These are phyloP conservation scores for Hirtodrosophila confusa DNA, from an alignment of 2,888 invertebrate species.

Conservation along the genomic window DNA sequence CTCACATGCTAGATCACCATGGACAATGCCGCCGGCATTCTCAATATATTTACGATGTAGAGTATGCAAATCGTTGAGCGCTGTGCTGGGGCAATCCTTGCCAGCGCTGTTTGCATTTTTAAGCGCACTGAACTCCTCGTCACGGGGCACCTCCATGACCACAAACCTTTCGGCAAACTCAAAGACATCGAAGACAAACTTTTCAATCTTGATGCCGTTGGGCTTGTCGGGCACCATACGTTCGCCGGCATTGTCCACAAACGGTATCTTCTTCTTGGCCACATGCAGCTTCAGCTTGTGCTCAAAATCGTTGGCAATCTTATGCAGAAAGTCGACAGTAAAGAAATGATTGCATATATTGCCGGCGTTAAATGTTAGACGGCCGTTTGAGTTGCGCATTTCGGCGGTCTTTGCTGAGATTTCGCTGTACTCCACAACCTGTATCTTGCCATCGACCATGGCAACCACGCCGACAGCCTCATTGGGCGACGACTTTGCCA, in stretches of 20 bases:
- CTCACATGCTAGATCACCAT: conserved; percentile 89
- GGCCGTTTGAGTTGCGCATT: conserved; percentile 90
- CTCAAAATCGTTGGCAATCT: conserved; percentile 90
- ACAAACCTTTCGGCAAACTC: conserved; percentile 95
- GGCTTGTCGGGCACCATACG: conserved; percentile 90
- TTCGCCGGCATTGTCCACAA: conserved; percentile 89
- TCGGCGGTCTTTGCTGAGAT: conserved; percentile 94
- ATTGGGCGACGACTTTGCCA: conserved; percentile 94
- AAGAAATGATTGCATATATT: conserved; percentile 99
- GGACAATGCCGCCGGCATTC: conserved; percentile 91
- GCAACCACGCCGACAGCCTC: conserved; percentile 99
- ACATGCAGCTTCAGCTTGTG: conserved; percentile 93
- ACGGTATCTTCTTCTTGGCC: conserved; percentile 98
- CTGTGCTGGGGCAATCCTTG: conserved; percentile 96
- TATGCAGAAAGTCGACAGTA: conserved; percentile 91
- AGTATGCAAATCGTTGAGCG: conserved; percentile 90
- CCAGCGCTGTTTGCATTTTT: conserved; percentile 96
- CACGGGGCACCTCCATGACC: conserved; percentile 95
- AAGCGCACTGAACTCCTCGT: conserved; percentile 97
- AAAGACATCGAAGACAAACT: conserved; percentile 99
- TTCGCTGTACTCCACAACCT: conserved; percentile 99
- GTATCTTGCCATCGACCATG: conserved; percentile 94
- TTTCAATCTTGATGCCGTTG: conserved; percentile 99
- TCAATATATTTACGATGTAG: conserved; percentile 92
- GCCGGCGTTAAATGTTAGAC: conserved; percentile 95